phyloP scores from a whole-genome alignment of 2,113 vertebrate genomes.

The Otolemur garnettii region DNA sequence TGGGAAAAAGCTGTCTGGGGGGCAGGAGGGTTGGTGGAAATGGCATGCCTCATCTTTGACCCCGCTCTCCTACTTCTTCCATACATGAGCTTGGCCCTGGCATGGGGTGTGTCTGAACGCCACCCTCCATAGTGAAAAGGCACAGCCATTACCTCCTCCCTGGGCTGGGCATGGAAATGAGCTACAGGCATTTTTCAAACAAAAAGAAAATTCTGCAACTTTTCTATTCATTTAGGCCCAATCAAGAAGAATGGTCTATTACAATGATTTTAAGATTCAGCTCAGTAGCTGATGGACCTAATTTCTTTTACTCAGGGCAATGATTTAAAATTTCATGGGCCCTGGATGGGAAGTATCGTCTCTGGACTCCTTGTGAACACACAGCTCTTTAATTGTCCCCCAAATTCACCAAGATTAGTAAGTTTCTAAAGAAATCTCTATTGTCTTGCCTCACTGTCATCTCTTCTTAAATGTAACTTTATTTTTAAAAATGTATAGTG shows the following conservation, averaged over 20 bases:
- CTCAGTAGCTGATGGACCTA: background rate
- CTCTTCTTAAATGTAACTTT: constrained; percentile 25
- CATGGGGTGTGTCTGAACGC: background rate
- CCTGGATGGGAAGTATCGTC: background rate
- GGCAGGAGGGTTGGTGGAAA: background rate
- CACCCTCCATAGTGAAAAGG: background rate
- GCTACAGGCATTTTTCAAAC: background rate
- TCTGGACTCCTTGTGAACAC: background rate
- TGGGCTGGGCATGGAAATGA: background rate
- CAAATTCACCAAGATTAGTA: background rate
- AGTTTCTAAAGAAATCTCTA: constrained; percentile 32
- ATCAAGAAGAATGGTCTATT: background rate
- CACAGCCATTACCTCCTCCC: background rate
- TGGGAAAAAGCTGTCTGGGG: background rate
- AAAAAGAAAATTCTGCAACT: background rate
- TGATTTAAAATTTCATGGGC: background rate
- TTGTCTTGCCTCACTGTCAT: background rate
- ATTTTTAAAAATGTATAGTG: constrained; percentile 32
- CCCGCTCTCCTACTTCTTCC: too few relatives aligned
- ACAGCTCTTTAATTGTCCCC: background rate
- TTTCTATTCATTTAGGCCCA: background rate
- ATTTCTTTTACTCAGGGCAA: background rate
- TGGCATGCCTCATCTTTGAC: background rate
- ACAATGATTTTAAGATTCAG: background rate
- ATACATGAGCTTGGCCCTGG: background rate